phyloP scores from a whole-genome alignment of 1,140 invertebrate species.

The Dolichoris vasculosae region DNA sequence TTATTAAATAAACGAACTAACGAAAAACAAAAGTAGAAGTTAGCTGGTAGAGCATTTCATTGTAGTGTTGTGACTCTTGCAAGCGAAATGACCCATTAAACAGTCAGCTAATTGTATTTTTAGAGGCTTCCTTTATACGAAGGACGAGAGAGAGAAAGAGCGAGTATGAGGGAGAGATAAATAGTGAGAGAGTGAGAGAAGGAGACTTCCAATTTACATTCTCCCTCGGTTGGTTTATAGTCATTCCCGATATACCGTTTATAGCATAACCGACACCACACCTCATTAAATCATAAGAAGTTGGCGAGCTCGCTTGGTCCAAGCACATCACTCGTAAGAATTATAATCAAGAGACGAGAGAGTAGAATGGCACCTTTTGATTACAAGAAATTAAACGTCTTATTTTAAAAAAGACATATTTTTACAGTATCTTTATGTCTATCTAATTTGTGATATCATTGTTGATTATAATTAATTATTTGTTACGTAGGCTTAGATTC shows the following conservation, averaged over 20 bases:
- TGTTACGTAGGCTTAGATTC: no score
- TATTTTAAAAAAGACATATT: background rate
- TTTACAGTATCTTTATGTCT: background rate
- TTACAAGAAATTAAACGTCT: conserved; percentile 13
- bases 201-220: conserved; percentile 68
- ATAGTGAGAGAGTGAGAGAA: background rate
- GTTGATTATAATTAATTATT: no score
- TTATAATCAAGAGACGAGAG: conserved; percentile 58
- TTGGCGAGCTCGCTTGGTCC: conserved; percentile 41
- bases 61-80: conserved; percentile 21
- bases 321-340: conserved; percentile 56
- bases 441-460: no score
- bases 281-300: conserved; percentile 70
- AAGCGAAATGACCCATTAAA: conserved; percentile 61
- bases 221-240: conserved; percentile 69
- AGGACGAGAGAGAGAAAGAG: conserved; percentile 43
- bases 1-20: background rate
- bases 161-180: background rate
- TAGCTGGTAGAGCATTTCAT: conserved; percentile 13
- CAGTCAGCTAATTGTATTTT: conserved; percentile 70
- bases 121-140: conserved; percentile 63
- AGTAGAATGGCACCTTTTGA: background rate
- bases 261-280: conserved; percentile 69
- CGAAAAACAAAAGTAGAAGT: background rate
- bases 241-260: conserved; percentile 63